Base-by-base conservation (phyloP, 1,140 invertebrate genomes). In the Platyscapa corneri region DNA sequence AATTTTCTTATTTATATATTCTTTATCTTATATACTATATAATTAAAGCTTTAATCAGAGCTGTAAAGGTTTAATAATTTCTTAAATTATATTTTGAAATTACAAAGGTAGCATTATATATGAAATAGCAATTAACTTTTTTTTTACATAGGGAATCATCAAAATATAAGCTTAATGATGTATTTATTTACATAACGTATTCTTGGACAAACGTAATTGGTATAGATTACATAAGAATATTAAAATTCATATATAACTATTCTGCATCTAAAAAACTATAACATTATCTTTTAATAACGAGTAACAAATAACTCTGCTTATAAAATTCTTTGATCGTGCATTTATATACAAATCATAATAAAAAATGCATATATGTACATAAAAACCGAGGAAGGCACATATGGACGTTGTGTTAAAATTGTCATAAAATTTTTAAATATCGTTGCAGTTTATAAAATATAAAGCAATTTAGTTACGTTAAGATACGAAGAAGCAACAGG, bases 341-440 rank as follows among this genome's bases (percentile, higher is more conserved):
- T 70, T 76, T 46, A 14, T 30, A 34, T 67, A 39, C 75, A 78
- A 60, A n/a, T 16, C 46, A 46, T 37, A 56, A 74, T 72, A 56
- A 82, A 81, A 70, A 46, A 46, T 70, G 60, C 42, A 18, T 14
- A 74, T 20, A n/a, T n/a, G n/a, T n/a, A n/a, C n/a, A n/a, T 16
- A 34, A 42, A 80, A 30, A 67, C 37, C 34, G 64, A 74, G 42
- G 20, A 77, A 77, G 74, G 82, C 74, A 77, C 74, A 76, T 7
- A 53, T 65, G 56, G 74, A 83, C 82, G 74, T 77, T 77, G 3
- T 39, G n/a, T 20, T 80, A 39, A 37, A 80, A 30, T 46, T 80
- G 30, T 67, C 30, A 67, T 16, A 53, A 39, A 60, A 64, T 39
- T 39, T 60, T 60, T 60, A 46, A 46, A 12, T 12, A 46, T 12